phyloP scores from a whole-genome alignment of 1,140 invertebrate species.

The Episyrphus balteatus region DNA sequence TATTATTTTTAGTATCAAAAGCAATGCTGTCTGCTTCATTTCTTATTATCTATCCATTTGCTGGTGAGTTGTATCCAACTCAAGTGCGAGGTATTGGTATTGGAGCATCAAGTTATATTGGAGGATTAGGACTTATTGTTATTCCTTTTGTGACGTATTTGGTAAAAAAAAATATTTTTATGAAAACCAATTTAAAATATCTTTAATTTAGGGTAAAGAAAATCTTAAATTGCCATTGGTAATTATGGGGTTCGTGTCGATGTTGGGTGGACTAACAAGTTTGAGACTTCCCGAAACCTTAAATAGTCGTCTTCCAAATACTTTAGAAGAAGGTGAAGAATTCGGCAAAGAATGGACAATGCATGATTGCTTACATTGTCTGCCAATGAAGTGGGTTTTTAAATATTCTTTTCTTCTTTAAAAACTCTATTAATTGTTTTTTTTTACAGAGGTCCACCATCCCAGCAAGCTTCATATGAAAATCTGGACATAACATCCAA shows the following conservation, averaged over 20 bases:
- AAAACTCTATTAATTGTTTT: background rate
- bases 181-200: constrained; percentile 4
- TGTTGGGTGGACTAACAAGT: constrained; percentile 66
- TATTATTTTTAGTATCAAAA: constrained; percentile 76
- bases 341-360: constrained; percentile 76
- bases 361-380: constrained; percentile 57
- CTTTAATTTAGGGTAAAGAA: constrained; percentile 56
- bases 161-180: constrained; percentile 41
- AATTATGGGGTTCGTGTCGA: constrained; percentile 66
- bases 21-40: constrained; percentile 84
- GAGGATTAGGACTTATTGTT: constrained; percentile 73
- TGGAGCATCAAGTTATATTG: constrained; percentile 79
- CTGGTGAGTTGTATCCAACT: constrained; percentile 79
- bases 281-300: constrained; percentile 70
- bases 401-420: background rate
- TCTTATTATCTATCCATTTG: constrained; percentile 81
- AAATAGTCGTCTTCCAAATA: constrained; percentile 67
- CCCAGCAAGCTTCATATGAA: constrained; percentile 44
- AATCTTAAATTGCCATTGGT: constrained; percentile 70
- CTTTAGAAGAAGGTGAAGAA: constrained; percentile 73
- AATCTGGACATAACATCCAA: constrained; percentile 46
- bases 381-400: constrained; percentile 45
- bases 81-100: constrained; percentile 76
- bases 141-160: constrained; percentile 85
- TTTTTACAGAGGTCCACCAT: constrained; percentile 13